Conservation (phyloP, 2,888 invertebrate species). For the Drosophila hamatofila region DNA sequence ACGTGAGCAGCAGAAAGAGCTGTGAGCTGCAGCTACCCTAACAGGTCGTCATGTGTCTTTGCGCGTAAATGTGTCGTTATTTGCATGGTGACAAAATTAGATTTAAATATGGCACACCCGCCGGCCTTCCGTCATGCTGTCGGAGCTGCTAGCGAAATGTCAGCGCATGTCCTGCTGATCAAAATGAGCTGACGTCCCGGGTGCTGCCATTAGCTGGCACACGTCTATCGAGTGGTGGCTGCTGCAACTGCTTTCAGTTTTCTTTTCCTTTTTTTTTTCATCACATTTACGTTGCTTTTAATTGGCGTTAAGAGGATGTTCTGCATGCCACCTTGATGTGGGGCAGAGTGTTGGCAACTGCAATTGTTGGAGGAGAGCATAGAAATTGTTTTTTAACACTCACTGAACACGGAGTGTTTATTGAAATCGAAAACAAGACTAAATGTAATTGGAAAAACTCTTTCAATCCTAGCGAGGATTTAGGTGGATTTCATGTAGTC, state of each 20-base stretch:
- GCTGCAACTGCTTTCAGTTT: neutral
- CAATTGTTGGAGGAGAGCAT: conserved; percentile 7
- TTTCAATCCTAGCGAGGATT: conserved; percentile 37
- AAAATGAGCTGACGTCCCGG: conserved; percentile 59
- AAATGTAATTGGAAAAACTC: conserved; percentile 54
- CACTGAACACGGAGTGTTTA: conserved; percentile 11
- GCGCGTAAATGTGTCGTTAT: conserved; percentile 64
- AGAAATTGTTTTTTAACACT: conserved; percentile 6
- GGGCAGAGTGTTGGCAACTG: neutral
- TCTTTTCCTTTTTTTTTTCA: neutral
- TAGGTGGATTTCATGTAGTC: conserved; percentile 12
- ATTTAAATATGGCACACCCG: conserved; percentile 76
- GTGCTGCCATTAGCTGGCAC: conserved; percentile 7
- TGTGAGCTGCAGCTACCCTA: conserved; percentile 10
- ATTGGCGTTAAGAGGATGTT: conserved; percentile 46
- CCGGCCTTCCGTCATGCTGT: conserved; percentile 28
- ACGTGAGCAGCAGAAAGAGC: conserved; percentile 19
- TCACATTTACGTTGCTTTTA: conserved; percentile 34
- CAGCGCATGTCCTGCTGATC: conserved; percentile 71
- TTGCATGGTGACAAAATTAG: conserved; percentile 77
- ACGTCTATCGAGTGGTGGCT: conserved; percentile 5
- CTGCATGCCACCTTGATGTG: conserved; percentile 4
- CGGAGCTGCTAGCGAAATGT: conserved; percentile 63
- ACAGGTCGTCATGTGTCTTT: conserved; percentile 48
- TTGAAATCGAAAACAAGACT: conserved; percentile 23